These are phyloP conservation scores for Pterocles burchelli DNA, from an alignment of 2,113 vertebrate species.

Conservation along the genomic window DNA sequence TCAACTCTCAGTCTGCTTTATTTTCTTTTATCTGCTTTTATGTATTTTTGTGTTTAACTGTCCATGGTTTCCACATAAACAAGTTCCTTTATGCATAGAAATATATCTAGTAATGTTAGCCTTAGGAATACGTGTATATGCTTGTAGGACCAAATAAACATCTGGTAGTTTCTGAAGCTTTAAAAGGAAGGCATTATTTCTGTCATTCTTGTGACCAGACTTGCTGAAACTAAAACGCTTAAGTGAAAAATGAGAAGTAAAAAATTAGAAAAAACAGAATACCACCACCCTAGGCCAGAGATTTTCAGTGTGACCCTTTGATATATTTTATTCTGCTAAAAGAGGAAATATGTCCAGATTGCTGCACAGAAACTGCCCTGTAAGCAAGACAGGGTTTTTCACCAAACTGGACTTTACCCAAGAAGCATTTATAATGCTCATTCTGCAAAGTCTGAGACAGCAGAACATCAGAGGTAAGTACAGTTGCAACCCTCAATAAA, in stretches of 20 bases:
- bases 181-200: neutral
- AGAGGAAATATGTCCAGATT: neutral
- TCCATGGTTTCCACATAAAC: neutral
- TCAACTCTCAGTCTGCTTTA: neutral
- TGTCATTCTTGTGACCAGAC: neutral
- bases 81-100: neutral
- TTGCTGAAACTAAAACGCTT: neutral
- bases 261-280: neutral
- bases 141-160: neutral
- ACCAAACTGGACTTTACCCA: neutral
- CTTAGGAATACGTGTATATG: neutral
- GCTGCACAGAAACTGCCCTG: neutral
- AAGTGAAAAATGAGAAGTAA: conserved; percentile 1
- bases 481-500: neutral
- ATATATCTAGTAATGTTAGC: neutral
- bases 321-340: neutral
- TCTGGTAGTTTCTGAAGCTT: neutral
- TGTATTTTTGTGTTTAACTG: neutral
- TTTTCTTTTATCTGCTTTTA: neutral
- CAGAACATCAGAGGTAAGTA: neutral
- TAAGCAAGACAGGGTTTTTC: neutral
- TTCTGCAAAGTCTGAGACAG: neutral
- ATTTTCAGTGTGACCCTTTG: neutral
- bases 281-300: neutral
- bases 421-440: neutral